A percentile compares a stretch with the other conserved stretches of the same genome.
These are phyloP conservation scores for Cinara cedri DNA, from an alignment of 2,888 invertebrate genomes.

Conservation along the genomic window DNA sequence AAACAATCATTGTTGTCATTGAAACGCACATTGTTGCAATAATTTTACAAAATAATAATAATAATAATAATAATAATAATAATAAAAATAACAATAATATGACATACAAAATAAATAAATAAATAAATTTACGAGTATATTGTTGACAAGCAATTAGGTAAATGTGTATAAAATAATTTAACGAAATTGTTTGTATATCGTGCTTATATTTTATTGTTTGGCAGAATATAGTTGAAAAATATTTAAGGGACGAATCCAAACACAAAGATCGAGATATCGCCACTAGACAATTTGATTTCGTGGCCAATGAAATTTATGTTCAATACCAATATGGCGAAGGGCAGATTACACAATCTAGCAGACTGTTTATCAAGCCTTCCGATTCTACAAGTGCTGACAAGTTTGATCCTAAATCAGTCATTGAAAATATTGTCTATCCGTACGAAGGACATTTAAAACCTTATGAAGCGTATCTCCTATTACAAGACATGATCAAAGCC, in stretches of 20 bases:
- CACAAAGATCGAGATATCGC: conserved; percentile 68
- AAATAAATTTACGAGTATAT: too few relatives aligned
- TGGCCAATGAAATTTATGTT: conserved; percentile 69
- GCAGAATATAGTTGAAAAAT: conserved; percentile 30
- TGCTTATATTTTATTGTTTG: conserved; percentile 4
- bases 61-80: too few relatives aligned
- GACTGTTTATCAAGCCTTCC: conserved; percentile 73
- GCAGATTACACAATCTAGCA: conserved; percentile 70
- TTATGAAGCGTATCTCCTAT: neutral
- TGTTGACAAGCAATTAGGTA: too few relatives aligned
- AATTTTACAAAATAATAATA: too few relatives aligned
- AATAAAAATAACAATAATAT: too few relatives aligned
- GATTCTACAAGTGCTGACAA: conserved; percentile 60
- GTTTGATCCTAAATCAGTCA: neutral
- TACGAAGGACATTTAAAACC: conserved; percentile 31
- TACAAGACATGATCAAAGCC: conserved; percentile 35
- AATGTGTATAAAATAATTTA: too few relatives aligned
- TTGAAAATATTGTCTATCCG: conserved; percentile 40
- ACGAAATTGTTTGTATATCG: too few relatives aligned
- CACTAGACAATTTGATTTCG: conserved; percentile 70
- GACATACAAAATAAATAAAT: too few relatives aligned
- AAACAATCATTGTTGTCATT: too few relatives aligned
- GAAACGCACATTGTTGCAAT: too few relatives aligned
- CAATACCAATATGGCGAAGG: conserved; percentile 71
- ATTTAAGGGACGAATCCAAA: conserved; percentile 38